Conservation (phyloP, 2,888 invertebrate species). For the Heliconius cydno region DNA sequence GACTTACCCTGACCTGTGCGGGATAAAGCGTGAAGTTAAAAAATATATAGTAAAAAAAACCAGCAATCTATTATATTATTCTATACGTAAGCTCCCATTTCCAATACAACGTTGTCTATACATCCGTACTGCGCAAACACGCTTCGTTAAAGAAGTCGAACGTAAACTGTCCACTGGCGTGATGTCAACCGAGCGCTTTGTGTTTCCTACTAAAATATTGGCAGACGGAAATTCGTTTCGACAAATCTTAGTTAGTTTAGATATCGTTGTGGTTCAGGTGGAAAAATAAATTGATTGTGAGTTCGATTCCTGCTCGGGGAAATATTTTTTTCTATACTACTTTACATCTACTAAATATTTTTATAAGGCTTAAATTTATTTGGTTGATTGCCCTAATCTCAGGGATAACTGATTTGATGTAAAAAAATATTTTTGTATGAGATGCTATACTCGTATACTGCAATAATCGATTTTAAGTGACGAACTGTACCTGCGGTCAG, state of each 20-base stretch:
- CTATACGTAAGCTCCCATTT: conserved; percentile 6
- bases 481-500: no score
- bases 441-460: no score
- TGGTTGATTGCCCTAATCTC: no score
- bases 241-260: conserved; percentile 8
- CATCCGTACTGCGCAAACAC: conserved; percentile 36
- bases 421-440: no score
- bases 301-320: not conserved
- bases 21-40: not conserved
- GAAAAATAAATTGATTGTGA: not conserved
- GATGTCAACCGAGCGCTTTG: conserved; percentile 36
- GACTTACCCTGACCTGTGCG: no score
- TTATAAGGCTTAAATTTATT: no score
- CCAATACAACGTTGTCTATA: conserved; percentile 16
- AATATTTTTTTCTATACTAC: not conserved
- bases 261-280: not conserved
- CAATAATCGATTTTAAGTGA: no score
- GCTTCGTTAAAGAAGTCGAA: conserved; percentile 40
- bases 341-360: no score
- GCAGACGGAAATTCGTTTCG: conserved; percentile 19
- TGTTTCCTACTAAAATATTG: conserved; percentile 31
- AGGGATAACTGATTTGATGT: no score
- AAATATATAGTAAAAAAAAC: not conserved
- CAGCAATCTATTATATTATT: not conserved
- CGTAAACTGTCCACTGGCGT: conserved; percentile 40